These are phyloP conservation scores for Alosa alosa DNA, from an alignment of 2,113 vertebrate species.

Conservation along the genomic window DNA sequence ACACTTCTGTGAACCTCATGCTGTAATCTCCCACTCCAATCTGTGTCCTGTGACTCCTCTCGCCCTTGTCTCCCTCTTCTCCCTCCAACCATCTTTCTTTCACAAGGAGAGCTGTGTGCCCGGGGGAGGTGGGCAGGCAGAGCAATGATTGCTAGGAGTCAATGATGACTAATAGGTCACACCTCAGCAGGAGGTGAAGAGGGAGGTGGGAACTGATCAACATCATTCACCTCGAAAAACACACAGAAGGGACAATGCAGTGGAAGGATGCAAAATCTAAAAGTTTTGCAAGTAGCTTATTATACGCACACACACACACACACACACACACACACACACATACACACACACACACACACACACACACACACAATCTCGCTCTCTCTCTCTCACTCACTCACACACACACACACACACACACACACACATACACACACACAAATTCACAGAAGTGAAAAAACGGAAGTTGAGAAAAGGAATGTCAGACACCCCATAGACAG, in stretches of 20 bases:
- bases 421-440: background rate
- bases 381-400: background rate
- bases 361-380: background rate
- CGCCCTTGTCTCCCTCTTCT: background rate
- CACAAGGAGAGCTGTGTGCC: background rate
- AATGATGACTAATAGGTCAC: background rate
- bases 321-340: background rate
- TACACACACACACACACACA: background rate
- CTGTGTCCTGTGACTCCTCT: background rate
- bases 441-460: background rate
- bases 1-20: background rate
- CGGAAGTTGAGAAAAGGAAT: background rate
- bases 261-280: background rate
- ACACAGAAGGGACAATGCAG: background rate
- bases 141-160: background rate
- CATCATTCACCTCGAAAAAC: background rate
- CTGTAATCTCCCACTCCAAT: background rate
- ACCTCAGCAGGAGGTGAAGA: constrained; percentile 2
- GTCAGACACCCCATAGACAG: background rate
- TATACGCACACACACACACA: background rate
- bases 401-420: background rate
- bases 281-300: background rate
- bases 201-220: background rate
- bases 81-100: background rate
- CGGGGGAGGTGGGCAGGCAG: background rate